A percentile compares a stretch with the other conserved stretches of the same genome.
phyloP scores from a whole-genome alignment of 92 coral and sea anemone species.

The Umimayanthus kanabou region DNA sequence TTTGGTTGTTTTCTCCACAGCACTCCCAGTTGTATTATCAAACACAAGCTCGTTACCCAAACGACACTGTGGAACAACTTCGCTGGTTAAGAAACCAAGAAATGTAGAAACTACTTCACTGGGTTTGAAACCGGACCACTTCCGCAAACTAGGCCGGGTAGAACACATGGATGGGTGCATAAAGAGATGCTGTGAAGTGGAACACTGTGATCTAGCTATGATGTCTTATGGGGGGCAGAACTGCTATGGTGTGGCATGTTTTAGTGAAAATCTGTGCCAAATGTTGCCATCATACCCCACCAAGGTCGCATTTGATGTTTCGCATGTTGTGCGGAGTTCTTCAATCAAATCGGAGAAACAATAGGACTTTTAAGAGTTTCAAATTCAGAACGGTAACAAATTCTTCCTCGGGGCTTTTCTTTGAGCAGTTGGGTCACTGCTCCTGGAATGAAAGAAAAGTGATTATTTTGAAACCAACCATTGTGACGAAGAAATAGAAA shows the following conservation, averaged over 20 bases:
- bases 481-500: constrained; percentile 1
- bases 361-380: background rate
- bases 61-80: constrained; percentile 10
- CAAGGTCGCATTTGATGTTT: constrained; percentile 77
- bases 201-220: constrained; percentile 83
- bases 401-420: background rate
- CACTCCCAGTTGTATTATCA: constrained; percentile 28
- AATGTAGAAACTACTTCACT: constrained; percentile 5
- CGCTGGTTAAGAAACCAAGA: background rate
- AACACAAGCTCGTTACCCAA: constrained; percentile 26
- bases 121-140: constrained; percentile 70
- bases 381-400: background rate
- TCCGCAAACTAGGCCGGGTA: constrained; percentile 76
- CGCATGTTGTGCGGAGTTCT: constrained; percentile 62
- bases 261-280: constrained; percentile 77
- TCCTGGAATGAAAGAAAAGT: background rate
- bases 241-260: constrained; percentile 86
- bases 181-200: constrained; percentile 67
- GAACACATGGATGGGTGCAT: constrained; percentile 74
- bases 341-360: background rate
- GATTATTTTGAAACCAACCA: constrained; percentile 30
- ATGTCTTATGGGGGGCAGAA: constrained; percentile 86
- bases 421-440: constrained; percentile 37
- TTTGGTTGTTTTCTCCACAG: background rate
- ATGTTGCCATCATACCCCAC: constrained; percentile 91